Percentiles rank a stretch among this genome's conserved stretches.
Evolutionary conservation across 2,113 vertebrate species (phyloP).

Genomic region (Hystrix cristata): DNA sequence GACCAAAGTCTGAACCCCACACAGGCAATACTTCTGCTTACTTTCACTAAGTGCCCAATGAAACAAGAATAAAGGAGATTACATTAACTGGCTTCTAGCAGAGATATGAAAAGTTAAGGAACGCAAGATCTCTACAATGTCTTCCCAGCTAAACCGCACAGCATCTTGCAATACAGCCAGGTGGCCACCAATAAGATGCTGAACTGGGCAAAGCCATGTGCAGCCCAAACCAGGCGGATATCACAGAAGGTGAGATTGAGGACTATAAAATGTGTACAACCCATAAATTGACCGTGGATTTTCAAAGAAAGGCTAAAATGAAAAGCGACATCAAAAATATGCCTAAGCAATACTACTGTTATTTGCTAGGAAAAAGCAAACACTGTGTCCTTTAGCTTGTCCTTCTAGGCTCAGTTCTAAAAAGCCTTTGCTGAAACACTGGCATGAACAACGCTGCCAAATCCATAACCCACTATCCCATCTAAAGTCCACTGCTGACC

Average conservation of each 20-base stretch:
- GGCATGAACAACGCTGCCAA: neutral
- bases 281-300: neutral
- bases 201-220: neutral
- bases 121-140: neutral
- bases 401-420: slow-evolving; percentile 9
- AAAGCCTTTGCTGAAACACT: slow-evolving; percentile 49
- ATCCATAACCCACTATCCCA: slow-evolving; percentile 5
- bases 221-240: neutral
- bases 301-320: slow-evolving; percentile 71
- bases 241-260: neutral
- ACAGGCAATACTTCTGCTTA: neutral
- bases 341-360: slow-evolving; percentile 71
- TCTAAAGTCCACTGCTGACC: neutral
- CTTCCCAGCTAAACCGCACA: neutral
- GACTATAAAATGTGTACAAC: neutral
- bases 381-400: slow-evolving; percentile 72
- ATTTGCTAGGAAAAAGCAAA: neutral
- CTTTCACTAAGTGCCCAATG: neutral
- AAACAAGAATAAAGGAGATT: neutral
- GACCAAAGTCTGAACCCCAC: neutral
- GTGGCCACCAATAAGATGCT: neutral
- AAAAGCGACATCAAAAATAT: slow-evolving; percentile 73
- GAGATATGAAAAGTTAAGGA: slow-evolving; percentile 9
- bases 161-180: neutral
- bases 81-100: neutral